These are phyloP conservation scores for Rosalia funebris DNA, from an alignment of 2,888 invertebrate species.

Conservation along the genomic window DNA sequence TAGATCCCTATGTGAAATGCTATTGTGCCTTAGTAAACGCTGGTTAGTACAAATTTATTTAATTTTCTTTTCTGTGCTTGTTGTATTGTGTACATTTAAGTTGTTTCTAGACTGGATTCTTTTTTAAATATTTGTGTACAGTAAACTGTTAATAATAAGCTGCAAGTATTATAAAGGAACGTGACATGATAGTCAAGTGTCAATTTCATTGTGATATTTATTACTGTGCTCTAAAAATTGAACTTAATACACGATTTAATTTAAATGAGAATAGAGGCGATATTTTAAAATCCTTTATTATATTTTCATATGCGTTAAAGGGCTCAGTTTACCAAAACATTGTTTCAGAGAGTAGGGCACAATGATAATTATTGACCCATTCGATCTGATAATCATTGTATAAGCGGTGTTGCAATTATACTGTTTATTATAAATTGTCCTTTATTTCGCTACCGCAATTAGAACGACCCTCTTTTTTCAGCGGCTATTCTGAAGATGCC, in stretches of 20 bases:
- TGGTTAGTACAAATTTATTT: constrained; percentile 34
- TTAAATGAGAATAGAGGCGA: neutral
- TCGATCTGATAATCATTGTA: constrained; percentile 9
- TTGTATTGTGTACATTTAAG: constrained; percentile 23
- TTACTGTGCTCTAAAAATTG: constrained; percentile 10
- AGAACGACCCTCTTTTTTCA: too few relatives aligned
- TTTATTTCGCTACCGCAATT: neutral
- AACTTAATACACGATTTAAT: neutral
- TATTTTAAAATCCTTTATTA: neutral
- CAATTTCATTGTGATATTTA: constrained; percentile 23
- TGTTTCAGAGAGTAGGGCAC: constrained; percentile 1
- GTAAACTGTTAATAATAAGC: constrained; percentile 10
- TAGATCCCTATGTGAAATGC: constrained; percentile 9
- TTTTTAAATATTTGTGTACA: constrained; percentile 22
- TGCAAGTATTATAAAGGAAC: constrained; percentile 11
- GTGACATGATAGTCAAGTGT: constrained; percentile 14
- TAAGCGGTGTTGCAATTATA: constrained; percentile 10
- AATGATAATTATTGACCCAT: constrained; percentile 2
- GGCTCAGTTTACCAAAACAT: neutral
- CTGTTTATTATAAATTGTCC: constrained; percentile 7
- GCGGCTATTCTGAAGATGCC: too few relatives aligned
- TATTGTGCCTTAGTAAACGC: constrained; percentile 32
- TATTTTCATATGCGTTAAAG: neutral
- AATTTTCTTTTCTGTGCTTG: constrained; percentile 27
- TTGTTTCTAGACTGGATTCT: constrained; percentile 20